Conservation (phyloP, 2,113 vertebrate species). For the Nyctereutes procyonoides region DNA sequence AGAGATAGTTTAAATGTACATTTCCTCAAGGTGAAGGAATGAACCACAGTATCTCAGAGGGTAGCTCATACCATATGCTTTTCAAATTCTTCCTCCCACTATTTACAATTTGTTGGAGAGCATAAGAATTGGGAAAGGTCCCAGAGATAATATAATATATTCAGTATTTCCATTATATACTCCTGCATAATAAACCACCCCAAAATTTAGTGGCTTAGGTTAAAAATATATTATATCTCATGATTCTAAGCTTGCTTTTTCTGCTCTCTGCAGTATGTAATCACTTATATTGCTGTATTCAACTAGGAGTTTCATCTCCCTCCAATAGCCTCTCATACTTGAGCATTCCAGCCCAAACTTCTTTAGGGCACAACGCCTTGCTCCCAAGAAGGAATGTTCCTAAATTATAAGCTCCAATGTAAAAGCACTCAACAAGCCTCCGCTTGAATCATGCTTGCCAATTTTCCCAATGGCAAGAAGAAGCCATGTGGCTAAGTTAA, state of each 20-base stretch:
- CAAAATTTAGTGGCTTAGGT: background rate
- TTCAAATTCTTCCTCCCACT: background rate
- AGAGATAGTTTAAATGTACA: slow-evolving; percentile 40
- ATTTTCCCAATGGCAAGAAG: background rate
- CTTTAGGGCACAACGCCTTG: background rate
- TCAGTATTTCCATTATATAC: background rate
- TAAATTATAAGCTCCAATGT: background rate
- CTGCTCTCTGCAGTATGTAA: background rate
- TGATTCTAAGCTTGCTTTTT: background rate
- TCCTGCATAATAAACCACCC: background rate
- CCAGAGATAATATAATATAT: slow-evolving; percentile 15
- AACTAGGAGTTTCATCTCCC: background rate
- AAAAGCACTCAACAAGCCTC: background rate
- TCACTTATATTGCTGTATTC: background rate
- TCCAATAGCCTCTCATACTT: background rate
- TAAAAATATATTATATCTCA: background rate
- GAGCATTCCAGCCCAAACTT: background rate
- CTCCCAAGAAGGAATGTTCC: background rate
- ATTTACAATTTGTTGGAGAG: slow-evolving; percentile 29
- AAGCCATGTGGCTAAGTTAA: background rate
- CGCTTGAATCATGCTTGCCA: background rate
- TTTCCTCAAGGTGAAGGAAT: background rate
- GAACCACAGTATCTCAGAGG: background rate
- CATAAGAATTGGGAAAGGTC: background rate
- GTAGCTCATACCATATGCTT: background rate